Conservation (phyloP, 2,888 invertebrate species). For the Tenthredo livida region DNA sequence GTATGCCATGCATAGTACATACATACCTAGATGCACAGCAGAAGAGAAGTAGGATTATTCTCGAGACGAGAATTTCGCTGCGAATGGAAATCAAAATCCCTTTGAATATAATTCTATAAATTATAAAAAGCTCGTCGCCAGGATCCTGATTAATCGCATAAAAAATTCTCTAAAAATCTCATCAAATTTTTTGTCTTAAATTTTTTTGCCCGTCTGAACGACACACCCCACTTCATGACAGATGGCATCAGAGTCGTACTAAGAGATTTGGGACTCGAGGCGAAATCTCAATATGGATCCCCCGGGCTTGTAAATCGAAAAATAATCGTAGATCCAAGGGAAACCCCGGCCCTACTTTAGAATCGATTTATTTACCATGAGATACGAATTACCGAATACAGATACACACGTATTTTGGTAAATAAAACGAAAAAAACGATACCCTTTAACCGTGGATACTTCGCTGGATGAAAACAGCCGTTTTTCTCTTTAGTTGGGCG, state of each 20-base stretch:
- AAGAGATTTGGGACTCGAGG: neutral
- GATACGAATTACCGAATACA: neutral
- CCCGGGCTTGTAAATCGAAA: conserved; percentile 3
- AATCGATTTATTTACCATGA: conserved; percentile 8
- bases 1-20: neutral
- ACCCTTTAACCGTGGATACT: neutral
- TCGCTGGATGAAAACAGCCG: neutral
- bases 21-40: too few relatives aligned
- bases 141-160: neutral
- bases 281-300: conserved; percentile 6
- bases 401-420: neutral
- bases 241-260: neutral
- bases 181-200: neutral
- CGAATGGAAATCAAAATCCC: neutral
- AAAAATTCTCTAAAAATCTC: neutral
- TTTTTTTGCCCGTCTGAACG: neutral
- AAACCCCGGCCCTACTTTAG: neutral
- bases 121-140: neutral
- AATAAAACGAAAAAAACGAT: neutral
- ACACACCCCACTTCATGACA: conserved; percentile 2
- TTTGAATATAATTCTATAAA: neutral
- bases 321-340: conserved; percentile 16
- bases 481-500: neutral
- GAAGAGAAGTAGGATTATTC: neutral
- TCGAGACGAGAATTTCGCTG: neutral